phyloP scores from a whole-genome alignment of 2,113 vertebrate genomes.

The Phylloscopus whistleri region DNA sequence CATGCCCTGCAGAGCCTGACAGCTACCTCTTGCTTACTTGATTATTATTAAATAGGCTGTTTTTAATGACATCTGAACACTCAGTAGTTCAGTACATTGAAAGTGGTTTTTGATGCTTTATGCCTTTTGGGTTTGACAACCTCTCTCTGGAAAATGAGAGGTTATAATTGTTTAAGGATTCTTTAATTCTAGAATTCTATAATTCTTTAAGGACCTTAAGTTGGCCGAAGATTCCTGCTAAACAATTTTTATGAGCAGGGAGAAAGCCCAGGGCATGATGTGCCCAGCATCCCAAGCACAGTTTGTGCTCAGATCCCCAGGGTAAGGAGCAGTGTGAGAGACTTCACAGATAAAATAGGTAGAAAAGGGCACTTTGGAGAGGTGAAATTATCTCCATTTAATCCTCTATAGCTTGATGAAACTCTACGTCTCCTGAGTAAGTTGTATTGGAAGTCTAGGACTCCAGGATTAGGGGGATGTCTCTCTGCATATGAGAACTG shows the following conservation, averaged over 20 bases:
- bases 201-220: neutral
- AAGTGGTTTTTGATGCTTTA: neutral
- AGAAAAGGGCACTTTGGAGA: neutral
- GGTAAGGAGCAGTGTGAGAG: neutral
- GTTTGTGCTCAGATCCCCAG: neutral
- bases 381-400: neutral
- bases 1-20: neutral
- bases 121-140: neutral
- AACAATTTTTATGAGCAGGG: neutral
- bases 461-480: neutral
- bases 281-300: fast-evolving
- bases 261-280: neutral
- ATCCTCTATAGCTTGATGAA: neutral
- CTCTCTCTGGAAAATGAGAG: neutral
- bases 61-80: neutral
- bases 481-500: neutral
- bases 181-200: too few relatives aligned
- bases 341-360: neutral
- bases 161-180: neutral
- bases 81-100: neutral
- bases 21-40: neutral
- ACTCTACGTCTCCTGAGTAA: neutral
- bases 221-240: neutral
- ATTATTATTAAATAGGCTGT: neutral
- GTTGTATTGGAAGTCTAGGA: neutral